A percentile compares a stretch with the other conserved stretches of the same genome.
These are phyloP conservation scores for Eupithecia subfuscata DNA, from an alignment of 2,888 invertebrate genomes.

Conservation along the genomic window DNA sequence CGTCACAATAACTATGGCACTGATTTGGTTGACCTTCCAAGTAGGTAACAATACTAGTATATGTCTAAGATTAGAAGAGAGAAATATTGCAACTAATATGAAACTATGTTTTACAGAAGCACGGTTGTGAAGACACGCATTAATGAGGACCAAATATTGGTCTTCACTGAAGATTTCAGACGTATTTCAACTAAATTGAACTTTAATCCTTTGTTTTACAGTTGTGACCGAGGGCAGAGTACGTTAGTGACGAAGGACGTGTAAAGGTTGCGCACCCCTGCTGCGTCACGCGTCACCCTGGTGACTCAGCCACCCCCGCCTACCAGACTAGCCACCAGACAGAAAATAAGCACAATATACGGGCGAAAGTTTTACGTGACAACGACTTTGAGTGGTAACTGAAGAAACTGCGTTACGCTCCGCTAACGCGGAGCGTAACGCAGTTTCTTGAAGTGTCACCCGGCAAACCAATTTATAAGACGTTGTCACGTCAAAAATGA, in stretches of 20 bases:
- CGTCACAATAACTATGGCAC: background rate
- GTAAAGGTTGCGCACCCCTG: conserved; percentile 55
- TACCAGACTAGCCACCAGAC: conserved; percentile 58
- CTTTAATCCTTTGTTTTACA: background rate
- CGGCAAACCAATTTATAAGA: too few relatives aligned
- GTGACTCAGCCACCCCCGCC: conserved; percentile 65
- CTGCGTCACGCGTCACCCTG: conserved; percentile 59
- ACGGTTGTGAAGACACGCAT: background rate
- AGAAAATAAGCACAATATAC: conserved; percentile 59
- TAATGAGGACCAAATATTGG: background rate
- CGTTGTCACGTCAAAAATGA: too few relatives aligned
- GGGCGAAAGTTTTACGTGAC: too few relatives aligned
- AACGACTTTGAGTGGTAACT: too few relatives aligned
- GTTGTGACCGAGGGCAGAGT: background rate
- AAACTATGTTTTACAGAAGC: background rate
- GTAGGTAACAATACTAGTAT: background rate
- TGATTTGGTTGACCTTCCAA: background rate
- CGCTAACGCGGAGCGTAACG: too few relatives aligned
- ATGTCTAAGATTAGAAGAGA: too few relatives aligned
- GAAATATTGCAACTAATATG: background rate
- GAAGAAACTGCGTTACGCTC: too few relatives aligned
- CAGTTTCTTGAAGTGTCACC: too few relatives aligned
- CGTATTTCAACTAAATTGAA: background rate
- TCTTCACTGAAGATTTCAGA: background rate
- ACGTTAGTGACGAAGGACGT: conserved; percentile 25